These are phyloP conservation scores for Blera fallax DNA, from an alignment of 2,888 invertebrate genomes.

Conservation along the genomic window DNA sequence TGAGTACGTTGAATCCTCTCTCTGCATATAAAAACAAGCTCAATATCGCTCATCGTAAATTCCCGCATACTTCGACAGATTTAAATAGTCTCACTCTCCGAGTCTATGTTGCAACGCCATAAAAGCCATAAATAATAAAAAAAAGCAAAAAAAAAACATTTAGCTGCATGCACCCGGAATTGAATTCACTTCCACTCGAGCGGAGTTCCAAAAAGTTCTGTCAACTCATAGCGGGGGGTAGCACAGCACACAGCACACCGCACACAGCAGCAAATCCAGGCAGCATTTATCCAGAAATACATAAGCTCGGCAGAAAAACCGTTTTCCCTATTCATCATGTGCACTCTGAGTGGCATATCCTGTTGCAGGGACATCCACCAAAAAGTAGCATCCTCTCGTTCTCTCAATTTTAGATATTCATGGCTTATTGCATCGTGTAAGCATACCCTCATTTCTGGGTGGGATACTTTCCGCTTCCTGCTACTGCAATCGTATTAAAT, in stretches of 20 bases:
- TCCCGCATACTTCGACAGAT: neutral
- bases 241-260: neutral
- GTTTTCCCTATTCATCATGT: slow-evolving; percentile 11
- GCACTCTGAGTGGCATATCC: slow-evolving; percentile 42
- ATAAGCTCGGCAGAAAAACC: neutral
- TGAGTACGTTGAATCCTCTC: neutral
- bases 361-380: slow-evolving; percentile 8
- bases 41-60: neutral
- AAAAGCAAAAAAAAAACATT: neutral
- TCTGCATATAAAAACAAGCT: neutral
- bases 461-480: slow-evolving; percentile 25
- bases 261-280: neutral
- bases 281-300: neutral
- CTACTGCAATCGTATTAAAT: slow-evolving; percentile 29
- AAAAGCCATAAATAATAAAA: neutral
- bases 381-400: neutral
- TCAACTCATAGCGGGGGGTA: neutral
- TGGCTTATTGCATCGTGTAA: slow-evolving; percentile 28
- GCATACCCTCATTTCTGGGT: neutral
- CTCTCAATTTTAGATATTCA: slow-evolving; percentile 21
- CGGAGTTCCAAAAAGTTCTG: slow-evolving; percentile 9
- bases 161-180: neutral
- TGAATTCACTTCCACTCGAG: slow-evolving; percentile 24
- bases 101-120: neutral
- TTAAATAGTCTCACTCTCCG: neutral